Evolutionary conservation across 2,113 vertebrate species (phyloP), one percentile per base, ranked within the genome.

Genomic region (Lagopus muta): DNA sequence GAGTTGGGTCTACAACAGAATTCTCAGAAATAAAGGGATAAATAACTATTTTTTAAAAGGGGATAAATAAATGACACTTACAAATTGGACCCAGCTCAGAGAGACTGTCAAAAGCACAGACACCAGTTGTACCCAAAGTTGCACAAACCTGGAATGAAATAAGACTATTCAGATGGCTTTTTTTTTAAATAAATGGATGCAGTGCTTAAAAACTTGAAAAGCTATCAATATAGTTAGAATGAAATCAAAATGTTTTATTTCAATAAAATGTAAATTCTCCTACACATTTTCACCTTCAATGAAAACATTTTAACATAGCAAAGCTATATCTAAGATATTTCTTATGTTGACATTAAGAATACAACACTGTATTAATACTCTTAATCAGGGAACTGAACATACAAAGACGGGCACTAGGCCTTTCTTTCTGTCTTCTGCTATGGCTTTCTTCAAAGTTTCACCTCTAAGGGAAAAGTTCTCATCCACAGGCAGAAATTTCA

Each of bases 391-490:
- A 91, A 47, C 1, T 54, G 40, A 81, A 98, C 98, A 48, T 96
- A 99, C 99, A 98, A 99, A 98, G 64, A 99, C 96, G 17, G 99
- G 99, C 54, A 99, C 97, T 24, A 99, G 96, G 79, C 99, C 99
- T 43, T 61, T 96, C 60, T 75, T 97, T 93, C 97, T 97, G 97
- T 99, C 99, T 84, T 99, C 98, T 74, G 98, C 94, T 32, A 99
- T 97, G 71, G 99, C 99, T 91, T 97, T 97, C 97, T 97, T 98
- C 72, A 99, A 96, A 27, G 97, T 98, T 76, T 98, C 98, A 60
- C 99, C 99, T 95, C 98, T 97, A 90, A 99, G 98, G 60, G 98
- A 99, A 78, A 99, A 97, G 69, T 98, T 96, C 61, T 98, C 98
- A 82, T 99, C 99, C 19, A 98, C 98, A 34, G 98, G 98, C 71